A percentile compares a stretch with the other conserved stretches of the same genome.
Conservation (phyloP, 1,140 invertebrate genomes). For the Cydia fagiglandana region DNA sequence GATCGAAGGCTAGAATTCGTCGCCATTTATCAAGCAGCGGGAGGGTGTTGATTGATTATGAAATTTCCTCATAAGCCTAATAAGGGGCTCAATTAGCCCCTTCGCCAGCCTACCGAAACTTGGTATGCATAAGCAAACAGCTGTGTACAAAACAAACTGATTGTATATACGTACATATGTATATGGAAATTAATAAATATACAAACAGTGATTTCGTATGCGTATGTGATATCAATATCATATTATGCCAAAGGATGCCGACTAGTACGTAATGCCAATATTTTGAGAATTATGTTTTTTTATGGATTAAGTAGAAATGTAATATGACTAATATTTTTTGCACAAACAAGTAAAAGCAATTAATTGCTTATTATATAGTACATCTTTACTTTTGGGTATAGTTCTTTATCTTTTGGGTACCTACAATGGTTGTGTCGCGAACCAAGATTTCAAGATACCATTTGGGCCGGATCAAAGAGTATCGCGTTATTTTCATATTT, state of each 20-base stretch:
- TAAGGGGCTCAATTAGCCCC: constrained; percentile 20
- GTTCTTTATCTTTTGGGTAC: too few relatives aligned
- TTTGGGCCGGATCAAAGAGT: too few relatives aligned
- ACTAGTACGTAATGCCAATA: too few relatives aligned
- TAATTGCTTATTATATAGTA: too few relatives aligned
- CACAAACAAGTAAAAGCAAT: too few relatives aligned
- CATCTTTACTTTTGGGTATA: too few relatives aligned
- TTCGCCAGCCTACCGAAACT: constrained; percentile 1
- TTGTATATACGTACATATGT: background rate
- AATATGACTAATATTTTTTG: too few relatives aligned
- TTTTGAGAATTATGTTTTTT: too few relatives aligned
- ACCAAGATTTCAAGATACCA: too few relatives aligned
- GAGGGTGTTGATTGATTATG: constrained; percentile 27
- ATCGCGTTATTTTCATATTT: too few relatives aligned
- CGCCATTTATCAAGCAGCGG: constrained; percentile 25
- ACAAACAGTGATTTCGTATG: background rate
- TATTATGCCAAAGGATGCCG: background rate
- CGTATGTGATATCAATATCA: background rate
- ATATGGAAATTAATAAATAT: constrained; percentile 8
- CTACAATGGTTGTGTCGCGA: too few relatives aligned
- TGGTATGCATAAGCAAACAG: constrained; percentile 2
- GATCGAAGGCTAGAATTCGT: constrained; percentile 8
- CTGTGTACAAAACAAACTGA: background rate
- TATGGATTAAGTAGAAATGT: too few relatives aligned
- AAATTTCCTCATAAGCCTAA: constrained; percentile 27